Base-by-base conservation (phyloP, 2,797 vertebrate species). In the Antrozous pallidus region DNA sequence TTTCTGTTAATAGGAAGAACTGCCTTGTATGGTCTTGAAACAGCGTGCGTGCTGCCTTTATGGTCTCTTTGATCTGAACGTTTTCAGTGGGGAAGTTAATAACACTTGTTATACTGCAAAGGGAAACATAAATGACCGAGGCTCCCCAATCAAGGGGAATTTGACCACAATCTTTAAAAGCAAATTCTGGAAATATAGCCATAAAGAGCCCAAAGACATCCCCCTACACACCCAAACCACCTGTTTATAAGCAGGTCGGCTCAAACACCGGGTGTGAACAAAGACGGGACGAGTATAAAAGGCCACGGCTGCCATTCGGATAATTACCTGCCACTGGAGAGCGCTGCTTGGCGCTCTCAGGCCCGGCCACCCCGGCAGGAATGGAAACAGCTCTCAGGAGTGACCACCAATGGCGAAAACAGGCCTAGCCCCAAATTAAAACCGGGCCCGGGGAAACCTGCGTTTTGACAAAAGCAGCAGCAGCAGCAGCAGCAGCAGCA, bases 41-140 rank as follows among this genome's bases (percentile, higher is more conserved):
- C 38, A 79, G 65, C n/a, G 28, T 22, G 65, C 2, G 3, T 38
- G 33, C 56, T 49, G 8, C 33, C 10, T 71, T 83, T 95, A 88
- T n/a, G 65, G 77, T 69, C 67, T 79, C 77, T 91, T 93, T 89
- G 47, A 91, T 84, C 71, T 87, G 91, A 75, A 84, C 9, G 8
- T 90, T 93, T 95, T 71, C 83, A 83, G 42, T 28, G 42, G 58
- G 28, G 42, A 91, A 94, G 85, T 78, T 81, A 92, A 77, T 38
- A 70, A 82, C 49, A 65, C 63, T 13, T 91, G 65, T 86, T 93
- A 67, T 56, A 65, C 24, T 58, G 47, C 36, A 92, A 82, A 84
- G 49, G 73, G 77, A 94, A 95, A 90, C 40, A 86, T 42, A 85
- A 88, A 88, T 73, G 80, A 65, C 17, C 26, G 8, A 87, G 86